These are phyloP conservation scores for Sceloporus tristichus DNA, from an alignment of 2,113 vertebrate genomes.

Conservation along the genomic window DNA sequence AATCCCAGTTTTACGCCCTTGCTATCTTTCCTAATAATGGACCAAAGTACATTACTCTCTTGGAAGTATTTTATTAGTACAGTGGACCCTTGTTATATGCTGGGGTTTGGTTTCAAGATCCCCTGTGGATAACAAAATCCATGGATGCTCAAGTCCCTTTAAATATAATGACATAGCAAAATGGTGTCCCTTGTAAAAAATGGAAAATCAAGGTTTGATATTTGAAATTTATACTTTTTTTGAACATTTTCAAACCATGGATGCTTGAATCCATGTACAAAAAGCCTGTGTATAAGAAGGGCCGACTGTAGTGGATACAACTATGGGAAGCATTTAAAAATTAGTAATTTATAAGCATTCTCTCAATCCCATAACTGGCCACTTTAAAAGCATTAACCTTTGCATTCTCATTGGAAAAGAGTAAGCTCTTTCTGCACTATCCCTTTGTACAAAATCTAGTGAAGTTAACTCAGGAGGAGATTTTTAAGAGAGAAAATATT, in stretches of 20 bases:
- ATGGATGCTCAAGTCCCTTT: no score
- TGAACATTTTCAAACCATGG: no score
- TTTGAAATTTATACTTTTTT: no score
- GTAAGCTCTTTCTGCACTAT: background rate
- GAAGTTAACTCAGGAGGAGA: background rate
- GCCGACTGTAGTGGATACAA: background rate
- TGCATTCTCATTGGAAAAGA: background rate
- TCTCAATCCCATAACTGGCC: background rate
- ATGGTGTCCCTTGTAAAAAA: no score
- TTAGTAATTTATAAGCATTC: background rate
- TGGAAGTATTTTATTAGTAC: background rate
- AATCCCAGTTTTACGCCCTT: background rate
- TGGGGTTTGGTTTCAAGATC: no score
- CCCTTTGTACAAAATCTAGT: background rate
- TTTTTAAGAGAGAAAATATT: background rate
- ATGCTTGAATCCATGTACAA: no score
- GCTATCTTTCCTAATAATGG: background rate
- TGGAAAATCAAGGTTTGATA: no score
- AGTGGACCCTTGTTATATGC: no score
- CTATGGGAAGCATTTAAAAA: background rate
- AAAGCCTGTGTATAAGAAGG: no score
- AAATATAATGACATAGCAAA: no score
- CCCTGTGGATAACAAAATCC: no score
- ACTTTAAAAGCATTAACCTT: background rate
- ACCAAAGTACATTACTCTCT: background rate